Conservation (phyloP, 1,140 invertebrate species). For the Gonioctena quinquepunctata region DNA sequence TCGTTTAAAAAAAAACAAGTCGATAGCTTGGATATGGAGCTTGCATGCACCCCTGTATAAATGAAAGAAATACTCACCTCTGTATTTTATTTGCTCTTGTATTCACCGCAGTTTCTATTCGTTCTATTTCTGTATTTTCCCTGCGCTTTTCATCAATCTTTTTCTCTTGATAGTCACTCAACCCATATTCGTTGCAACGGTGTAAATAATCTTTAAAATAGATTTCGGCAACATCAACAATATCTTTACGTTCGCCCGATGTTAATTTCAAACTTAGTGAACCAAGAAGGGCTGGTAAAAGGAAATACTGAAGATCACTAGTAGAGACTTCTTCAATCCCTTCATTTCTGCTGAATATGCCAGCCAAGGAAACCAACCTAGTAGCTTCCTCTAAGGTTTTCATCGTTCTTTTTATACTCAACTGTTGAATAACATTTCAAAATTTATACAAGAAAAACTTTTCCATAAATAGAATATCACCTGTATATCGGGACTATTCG, state of each 20-base stretch:
- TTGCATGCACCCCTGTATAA: too few species aligned
- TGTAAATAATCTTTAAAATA: conserved; percentile 86
- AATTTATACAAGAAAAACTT: not conserved
- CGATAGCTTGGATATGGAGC: too few species aligned
- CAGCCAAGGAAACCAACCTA: conserved; percentile 73
- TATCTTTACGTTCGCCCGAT: conserved; percentile 65
- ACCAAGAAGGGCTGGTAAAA: conserved; percentile 83
- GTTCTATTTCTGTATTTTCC: conserved; percentile 44
- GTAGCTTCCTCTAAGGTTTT: conserved; percentile 77
- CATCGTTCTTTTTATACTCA: conserved; percentile 68
- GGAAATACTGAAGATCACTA: conserved; percentile 80
- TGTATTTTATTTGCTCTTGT: conserved; percentile 76
- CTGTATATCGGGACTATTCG: conserved; percentile 65
- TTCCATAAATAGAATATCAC: conserved; percentile 46
- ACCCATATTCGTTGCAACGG: conserved; percentile 76
- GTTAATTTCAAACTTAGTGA: conserved; percentile 73
- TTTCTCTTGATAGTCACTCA: conserved; percentile 62
- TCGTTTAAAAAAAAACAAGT: too few species aligned
- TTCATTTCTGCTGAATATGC: conserved; percentile 89
- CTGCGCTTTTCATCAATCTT: conserved; percentile 20
- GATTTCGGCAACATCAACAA: conserved; percentile 74
- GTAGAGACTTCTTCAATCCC: conserved; percentile 83
- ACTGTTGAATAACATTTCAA: conserved; percentile 24
- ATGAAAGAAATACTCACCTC: conserved; percentile 20
- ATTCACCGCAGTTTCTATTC: conserved; percentile 56